phyloP scores from a whole-genome alignment of 2,113 vertebrate species.

The Clinocottus analis region DNA sequence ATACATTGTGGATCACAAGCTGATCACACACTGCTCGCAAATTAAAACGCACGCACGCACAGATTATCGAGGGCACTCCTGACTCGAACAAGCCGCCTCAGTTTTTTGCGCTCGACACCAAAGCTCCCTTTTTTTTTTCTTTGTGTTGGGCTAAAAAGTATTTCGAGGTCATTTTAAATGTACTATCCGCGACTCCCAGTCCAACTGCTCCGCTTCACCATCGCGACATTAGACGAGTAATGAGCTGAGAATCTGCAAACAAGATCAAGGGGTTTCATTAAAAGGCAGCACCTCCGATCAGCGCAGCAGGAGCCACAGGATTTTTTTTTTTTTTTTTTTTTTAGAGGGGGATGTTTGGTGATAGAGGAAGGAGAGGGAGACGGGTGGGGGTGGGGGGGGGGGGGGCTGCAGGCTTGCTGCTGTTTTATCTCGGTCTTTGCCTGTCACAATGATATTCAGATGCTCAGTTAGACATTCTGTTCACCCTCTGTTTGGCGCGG shows the following conservation, averaged over 20 bases:
- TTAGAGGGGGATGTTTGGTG: background rate
- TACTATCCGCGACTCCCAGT: background rate
- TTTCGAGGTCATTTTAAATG: background rate
- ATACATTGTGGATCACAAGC: constrained; percentile 21
- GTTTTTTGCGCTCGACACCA: background rate
- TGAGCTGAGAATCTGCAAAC: background rate
- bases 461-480: constrained; percentile 62
- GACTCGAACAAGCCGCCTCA: constrained; percentile 6
- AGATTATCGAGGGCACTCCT: background rate
- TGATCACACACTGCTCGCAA: constrained; percentile 24
- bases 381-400: background rate
- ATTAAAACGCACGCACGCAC: background rate
- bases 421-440: constrained; percentile 56
- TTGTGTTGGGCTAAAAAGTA: background rate
- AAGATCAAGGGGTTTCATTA: constrained; percentile 16
- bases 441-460: constrained; percentile 60
- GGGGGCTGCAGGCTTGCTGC: constrained; percentile 23
- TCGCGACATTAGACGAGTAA: constrained; percentile 20
- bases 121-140: background rate
- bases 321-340: background rate
- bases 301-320: background rate
- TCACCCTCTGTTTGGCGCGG: constrained; percentile 53
- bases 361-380: constrained; percentile 1
- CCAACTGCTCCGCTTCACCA: background rate
- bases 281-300: background rate